A percentile compares a stretch with the other conserved stretches of the same genome.
These are phyloP conservation scores for Caenorhabditis panamensis DNA, from an alignment of 2,888 invertebrate species.

Conservation along the genomic window DNA sequence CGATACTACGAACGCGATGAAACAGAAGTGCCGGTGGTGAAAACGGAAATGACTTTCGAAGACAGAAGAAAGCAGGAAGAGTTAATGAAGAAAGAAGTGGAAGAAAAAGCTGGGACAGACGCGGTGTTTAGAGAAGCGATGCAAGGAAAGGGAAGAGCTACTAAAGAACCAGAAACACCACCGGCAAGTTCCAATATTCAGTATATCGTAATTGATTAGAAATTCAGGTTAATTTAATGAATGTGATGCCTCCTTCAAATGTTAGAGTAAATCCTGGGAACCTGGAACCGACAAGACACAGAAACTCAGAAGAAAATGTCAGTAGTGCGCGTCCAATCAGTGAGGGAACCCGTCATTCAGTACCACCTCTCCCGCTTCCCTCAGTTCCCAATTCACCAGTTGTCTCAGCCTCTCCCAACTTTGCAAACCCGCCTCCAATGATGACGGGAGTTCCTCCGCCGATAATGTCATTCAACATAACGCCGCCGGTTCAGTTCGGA, in stretches of 20 bases:
- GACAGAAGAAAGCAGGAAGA: conserved; percentile 1
- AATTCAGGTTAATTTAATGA: neutral
- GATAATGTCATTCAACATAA: neutral
- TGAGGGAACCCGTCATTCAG: neutral
- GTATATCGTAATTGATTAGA: neutral
- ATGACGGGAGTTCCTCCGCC: neutral
- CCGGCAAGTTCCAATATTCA: neutral
- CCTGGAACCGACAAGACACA: neutral
- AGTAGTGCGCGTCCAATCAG: neutral
- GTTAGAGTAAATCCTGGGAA: neutral
- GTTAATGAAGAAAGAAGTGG: neutral
- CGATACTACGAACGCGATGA: no score
- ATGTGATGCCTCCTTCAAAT: neutral
- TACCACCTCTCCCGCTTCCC: neutral
- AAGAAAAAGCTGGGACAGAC: neutral
- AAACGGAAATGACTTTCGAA: neutral
- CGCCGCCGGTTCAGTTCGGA: neutral
- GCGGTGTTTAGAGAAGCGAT: neutral
- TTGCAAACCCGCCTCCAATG: neutral
- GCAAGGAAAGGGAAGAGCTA: neutral
- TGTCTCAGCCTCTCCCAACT: neutral
- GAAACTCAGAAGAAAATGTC: neutral
- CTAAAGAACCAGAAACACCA: neutral
- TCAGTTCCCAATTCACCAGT: neutral
- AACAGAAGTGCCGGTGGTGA: conserved; percentile 8